Conservation (phyloP, 2,797 vertebrate species). For the Schizopygopsis pylzovi region DNA sequence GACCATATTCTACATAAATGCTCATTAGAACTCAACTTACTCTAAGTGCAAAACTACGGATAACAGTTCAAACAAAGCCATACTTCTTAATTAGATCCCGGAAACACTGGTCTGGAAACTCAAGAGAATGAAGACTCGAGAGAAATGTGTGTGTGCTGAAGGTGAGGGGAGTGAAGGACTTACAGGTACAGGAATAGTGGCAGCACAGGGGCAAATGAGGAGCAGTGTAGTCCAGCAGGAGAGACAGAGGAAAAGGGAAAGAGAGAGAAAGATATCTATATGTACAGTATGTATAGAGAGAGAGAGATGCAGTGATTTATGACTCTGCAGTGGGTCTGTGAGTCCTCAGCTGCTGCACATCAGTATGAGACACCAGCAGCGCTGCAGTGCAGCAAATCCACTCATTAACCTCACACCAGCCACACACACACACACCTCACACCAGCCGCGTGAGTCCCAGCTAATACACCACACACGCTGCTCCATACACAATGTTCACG, state of each 20-base stretch:
- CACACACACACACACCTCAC: conserved; percentile 48
- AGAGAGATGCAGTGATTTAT: conserved; percentile 76
- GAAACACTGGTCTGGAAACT: background rate
- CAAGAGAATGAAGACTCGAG: background rate
- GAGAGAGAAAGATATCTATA: conserved; percentile 18
- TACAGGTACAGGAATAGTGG: background rate
- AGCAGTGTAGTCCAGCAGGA: conserved; percentile 1
- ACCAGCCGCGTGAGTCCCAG: conserved; percentile 2
- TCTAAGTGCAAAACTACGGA: background rate
- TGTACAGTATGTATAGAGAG: conserved; percentile 26
- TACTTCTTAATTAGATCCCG: background rate
- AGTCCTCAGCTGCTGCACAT: conserved; percentile 79
- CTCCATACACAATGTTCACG: background rate
- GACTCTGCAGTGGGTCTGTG: conserved; percentile 78
- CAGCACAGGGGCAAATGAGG: conserved; percentile 44
- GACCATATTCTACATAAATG: background rate
- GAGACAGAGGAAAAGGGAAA: background rate
- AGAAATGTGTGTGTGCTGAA: background rate
- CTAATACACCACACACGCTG: conserved; percentile 19
- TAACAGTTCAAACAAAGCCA: background rate
- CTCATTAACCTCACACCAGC: conserved; percentile 77
- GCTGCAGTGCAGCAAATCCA: conserved; percentile 83
- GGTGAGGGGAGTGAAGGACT: conserved; percentile 28
- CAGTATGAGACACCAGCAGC: conserved; percentile 75
- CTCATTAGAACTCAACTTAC: background rate